Conservation (phyloP, 2,797 vertebrate genomes). For the Poecilia gillii region DNA sequence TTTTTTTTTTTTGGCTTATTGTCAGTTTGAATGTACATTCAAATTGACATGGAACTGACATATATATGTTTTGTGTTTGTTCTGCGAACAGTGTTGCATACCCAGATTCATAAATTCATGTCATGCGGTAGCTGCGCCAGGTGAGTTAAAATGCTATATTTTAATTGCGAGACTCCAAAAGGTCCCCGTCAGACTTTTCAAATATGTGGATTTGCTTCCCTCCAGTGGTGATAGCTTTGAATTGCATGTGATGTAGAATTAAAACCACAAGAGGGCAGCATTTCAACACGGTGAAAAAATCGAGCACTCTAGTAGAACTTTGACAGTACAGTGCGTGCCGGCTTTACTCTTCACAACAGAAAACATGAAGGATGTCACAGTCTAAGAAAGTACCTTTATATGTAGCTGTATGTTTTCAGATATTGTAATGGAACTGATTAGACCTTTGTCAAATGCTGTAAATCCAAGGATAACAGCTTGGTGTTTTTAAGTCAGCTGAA, state of each 20-base stretch:
- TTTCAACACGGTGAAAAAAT: neutral
- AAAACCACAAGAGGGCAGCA: neutral
- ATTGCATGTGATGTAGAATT: neutral
- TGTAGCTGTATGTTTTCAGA: too few relatives aligned
- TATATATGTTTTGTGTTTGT: neutral
- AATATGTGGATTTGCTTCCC: constrained; percentile 12
- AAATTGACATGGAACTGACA: too few relatives aligned
- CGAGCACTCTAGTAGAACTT: neutral
- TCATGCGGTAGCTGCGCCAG: neutral
- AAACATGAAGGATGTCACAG: neutral
- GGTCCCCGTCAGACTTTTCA: neutral
- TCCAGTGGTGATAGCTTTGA: constrained; percentile 1
- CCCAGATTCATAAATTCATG: neutral
- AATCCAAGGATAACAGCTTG: neutral
- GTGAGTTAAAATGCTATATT: neutral
- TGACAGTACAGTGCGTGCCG: neutral
- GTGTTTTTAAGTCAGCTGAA: neutral
- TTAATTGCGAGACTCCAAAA: neutral
- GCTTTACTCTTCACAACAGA: neutral
- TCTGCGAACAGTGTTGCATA: neutral
- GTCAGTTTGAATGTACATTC: neutral
- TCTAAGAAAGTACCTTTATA: neutral
- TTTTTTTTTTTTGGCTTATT: neutral
- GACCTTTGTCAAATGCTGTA: too few relatives aligned
- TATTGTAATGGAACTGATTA: too few relatives aligned